Percentiles rank a stretch among this genome's conserved stretches.
Evolutionary conservation across 2,888 invertebrate species (phyloP).

Genomic region (Tipula unca): DNA sequence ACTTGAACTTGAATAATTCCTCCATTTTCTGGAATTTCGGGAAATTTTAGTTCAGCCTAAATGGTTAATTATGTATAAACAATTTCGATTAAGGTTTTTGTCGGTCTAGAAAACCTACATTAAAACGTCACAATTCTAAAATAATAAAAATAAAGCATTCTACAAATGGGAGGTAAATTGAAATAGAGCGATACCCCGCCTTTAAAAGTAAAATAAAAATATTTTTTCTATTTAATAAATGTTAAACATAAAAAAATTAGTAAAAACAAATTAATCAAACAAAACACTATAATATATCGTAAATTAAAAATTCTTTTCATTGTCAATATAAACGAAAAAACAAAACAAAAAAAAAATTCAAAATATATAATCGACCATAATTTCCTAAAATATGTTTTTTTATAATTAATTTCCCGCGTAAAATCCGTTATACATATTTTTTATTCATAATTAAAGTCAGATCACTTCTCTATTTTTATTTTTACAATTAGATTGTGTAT

Average conservation of each 20-base stretch:
- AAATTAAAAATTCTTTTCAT: background rate
- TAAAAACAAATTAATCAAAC: background rate
- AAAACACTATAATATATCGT: background rate
- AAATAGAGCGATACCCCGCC: background rate
- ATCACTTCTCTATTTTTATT: background rate
- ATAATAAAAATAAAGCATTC: background rate
- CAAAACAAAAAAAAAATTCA: too few species aligned
- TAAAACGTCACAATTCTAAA: background rate
- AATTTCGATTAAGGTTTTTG: background rate
- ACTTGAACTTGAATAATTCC: too few species aligned
- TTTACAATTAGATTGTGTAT: background rate
- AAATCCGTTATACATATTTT: background rate
- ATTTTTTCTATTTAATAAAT: background rate
- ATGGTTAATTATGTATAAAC: too few species aligned
- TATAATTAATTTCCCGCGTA: background rate
- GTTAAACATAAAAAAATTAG: background rate
- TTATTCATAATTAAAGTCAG: background rate
- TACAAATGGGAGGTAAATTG: background rate
- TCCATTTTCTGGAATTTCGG: too few species aligned
- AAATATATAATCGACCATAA: background rate
- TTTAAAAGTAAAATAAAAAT: background rate
- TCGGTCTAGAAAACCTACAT: background rate
- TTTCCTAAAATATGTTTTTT: background rate
- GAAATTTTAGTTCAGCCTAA: too few species aligned
- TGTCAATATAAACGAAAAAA: background rate